phyloP scores from a whole-genome alignment of 2,888 invertebrate species.

The Polymixis lichenea region DNA sequence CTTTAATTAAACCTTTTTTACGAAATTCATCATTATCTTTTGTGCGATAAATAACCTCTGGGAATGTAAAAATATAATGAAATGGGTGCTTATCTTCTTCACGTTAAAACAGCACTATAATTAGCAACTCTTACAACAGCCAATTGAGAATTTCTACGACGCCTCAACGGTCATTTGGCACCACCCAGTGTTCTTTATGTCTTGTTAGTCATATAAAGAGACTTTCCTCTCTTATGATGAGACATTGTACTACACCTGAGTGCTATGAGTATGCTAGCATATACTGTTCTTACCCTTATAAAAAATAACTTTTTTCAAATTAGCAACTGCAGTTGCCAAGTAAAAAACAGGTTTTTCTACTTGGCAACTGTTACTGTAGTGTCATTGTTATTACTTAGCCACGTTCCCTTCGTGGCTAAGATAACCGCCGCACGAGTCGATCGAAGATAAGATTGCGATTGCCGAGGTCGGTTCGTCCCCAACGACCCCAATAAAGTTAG shows the following conservation, averaged over 20 bases:
- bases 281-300: too few species aligned
- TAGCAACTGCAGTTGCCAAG: too few species aligned
- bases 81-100: constrained; percentile 19
- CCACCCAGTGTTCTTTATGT: constrained; percentile 6
- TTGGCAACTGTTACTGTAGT: too few species aligned
- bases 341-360: too few species aligned
- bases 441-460: not conserved
- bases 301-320: too few species aligned
- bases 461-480: too few species aligned
- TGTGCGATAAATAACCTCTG: not conserved
- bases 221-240: constrained; percentile 20
- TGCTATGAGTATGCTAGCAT: too few species aligned
- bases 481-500: too few species aligned
- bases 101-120: constrained; percentile 26
- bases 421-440: too few species aligned
- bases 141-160: constrained; percentile 42
- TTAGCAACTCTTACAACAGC: constrained; percentile 43
- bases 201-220: constrained; percentile 8
- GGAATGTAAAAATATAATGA: constrained; percentile 33
- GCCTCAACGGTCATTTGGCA: constrained; percentile 21
- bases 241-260: too few species aligned
- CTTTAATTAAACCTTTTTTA: not conserved
- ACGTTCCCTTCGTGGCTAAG: too few species aligned
- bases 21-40: not conserved
- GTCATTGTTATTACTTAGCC: too few species aligned